Base-by-base conservation (phyloP, 1,140 invertebrate genomes). In the Bombus pascuorum region DNA sequence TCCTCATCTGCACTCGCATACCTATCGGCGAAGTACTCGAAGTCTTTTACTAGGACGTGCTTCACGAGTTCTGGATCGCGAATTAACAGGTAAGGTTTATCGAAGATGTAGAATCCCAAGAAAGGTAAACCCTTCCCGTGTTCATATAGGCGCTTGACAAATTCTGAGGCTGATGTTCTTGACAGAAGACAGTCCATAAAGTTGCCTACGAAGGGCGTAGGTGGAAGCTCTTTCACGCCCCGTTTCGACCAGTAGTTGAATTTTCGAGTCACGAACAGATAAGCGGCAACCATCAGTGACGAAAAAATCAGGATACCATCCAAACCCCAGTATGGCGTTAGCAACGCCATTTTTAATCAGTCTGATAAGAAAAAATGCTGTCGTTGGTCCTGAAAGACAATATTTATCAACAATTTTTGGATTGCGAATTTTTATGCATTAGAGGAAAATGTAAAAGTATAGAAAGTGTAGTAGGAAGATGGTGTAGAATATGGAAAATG, bases 11-110 rank as follows among this genome's bases (percentile, higher is more conserved):
- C 66, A 1, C 37, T n/a, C 0, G 83, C 53, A 8, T 89, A 89
- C 82, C 93, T 91, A 68, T 95, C 92, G 0, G 65, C 10, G 70
- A 96, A 96, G 57, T 94, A 85, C 53, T 94, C 84, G 80, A 96
- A 96, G 76, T 96, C 96, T 78, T 95, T 96, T 3, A 96, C 91
- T 22, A 95, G 47, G 18, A 96, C 81, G 6, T 94, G 83, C 81
- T 95, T 96, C 0, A 96, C 86, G 0, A 96, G 70, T 8, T 95
- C 92, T 0, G 94, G 91, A 83, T 96, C 95, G 4, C 95, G 92
- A 4, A 96, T 32, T 3, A 96, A 44, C 0, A 96, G 75, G 1
- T 81, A 88, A 0, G 95, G 95, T 22, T 92, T 92, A 68, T 94
- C 91, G 32, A 95, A 91, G 8, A 93, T 57, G 66, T 93, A 95